Conservation (phyloP, 2,113 vertebrate species). For the Tenrec ecaudatus region DNA sequence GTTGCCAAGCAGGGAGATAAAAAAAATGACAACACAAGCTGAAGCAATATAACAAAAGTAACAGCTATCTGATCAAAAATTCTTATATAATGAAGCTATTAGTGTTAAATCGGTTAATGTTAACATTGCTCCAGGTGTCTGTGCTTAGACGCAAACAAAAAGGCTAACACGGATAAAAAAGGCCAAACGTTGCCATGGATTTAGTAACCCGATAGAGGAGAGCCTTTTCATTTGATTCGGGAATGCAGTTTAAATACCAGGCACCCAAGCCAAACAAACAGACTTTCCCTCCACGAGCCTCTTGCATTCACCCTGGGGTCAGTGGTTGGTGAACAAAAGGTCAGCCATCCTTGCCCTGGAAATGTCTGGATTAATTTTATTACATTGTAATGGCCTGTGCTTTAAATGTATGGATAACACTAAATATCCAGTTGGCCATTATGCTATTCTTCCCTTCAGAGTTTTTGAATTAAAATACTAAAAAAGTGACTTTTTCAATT, state of each 20-base stretch:
- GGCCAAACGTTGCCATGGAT: constrained; percentile 94
- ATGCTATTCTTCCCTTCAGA: constrained; percentile 78
- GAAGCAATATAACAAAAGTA: constrained; percentile 91
- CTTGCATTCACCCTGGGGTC: constrained; percentile 89
- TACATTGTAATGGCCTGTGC: constrained; percentile 90
- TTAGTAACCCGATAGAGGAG: constrained; percentile 92
- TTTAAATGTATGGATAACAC: constrained; percentile 88
- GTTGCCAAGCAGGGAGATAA: constrained; percentile 91
- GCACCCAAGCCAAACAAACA: constrained; percentile 91
- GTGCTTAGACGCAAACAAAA: constrained; percentile 90
- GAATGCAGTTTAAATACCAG: constrained; percentile 92
- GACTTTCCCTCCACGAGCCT: constrained; percentile 88
- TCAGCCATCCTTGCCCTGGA: constrained; percentile 92
- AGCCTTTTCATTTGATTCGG: constrained; percentile 92
- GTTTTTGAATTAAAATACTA: constrained; percentile 81
- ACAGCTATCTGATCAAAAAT: constrained; percentile 91
- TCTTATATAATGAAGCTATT: constrained; percentile 92
- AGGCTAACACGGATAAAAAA: constrained; percentile 92
- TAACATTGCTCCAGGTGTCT: constrained; percentile 92
- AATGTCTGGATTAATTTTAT: constrained; percentile 93
- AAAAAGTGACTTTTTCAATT: constrained; percentile 74
- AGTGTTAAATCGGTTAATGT: constrained; percentile 91
- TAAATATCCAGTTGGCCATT: constrained; percentile 86
- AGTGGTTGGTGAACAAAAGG: constrained; percentile 91
- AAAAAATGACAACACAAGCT: constrained; percentile 90